phyloP scores from a whole-genome alignment of 2,888 invertebrate genomes.

The Ectobius pallidus region DNA sequence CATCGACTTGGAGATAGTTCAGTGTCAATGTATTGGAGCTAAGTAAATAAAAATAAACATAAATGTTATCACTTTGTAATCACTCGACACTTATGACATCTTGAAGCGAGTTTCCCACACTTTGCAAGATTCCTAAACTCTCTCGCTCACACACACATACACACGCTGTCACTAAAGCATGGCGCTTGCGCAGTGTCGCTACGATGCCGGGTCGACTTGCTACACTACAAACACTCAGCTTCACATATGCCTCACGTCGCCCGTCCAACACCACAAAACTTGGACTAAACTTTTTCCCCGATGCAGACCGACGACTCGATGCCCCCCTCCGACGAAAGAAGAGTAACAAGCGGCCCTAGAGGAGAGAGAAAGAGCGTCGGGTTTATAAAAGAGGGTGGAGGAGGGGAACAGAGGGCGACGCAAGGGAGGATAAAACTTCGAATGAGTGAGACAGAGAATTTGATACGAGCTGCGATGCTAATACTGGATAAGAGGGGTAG shows the following conservation, averaged over 20 bases:
- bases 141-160: conserved; percentile 11
- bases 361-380: neutral
- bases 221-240: neutral
- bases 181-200: neutral
- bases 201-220: neutral
- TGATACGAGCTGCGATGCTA: conserved; percentile 10
- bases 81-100: conserved; percentile 25
- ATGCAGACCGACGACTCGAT: conserved; percentile 31
- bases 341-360: conserved; percentile 34
- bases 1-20: neutral
- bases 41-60: neutral
- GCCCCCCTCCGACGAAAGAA: conserved; percentile 33
- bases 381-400: conserved; percentile 7
- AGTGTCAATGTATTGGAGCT: neutral
- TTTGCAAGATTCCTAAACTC: conserved; percentile 15
- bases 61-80: neutral
- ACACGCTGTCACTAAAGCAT: neutral
- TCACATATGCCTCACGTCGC: conserved; percentile 19
- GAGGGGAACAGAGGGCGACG: conserved; percentile 18
- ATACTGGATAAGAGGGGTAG: conserved; percentile 28
- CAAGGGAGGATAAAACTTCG: conserved; percentile 35
- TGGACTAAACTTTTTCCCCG: conserved; percentile 37
- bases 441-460: conserved; percentile 24
- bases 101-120: conserved; percentile 6
- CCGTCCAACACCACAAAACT: conserved; percentile 33